Base-by-base conservation (phyloP, 2,888 invertebrate species). In the Plagiodera versicolora region DNA sequence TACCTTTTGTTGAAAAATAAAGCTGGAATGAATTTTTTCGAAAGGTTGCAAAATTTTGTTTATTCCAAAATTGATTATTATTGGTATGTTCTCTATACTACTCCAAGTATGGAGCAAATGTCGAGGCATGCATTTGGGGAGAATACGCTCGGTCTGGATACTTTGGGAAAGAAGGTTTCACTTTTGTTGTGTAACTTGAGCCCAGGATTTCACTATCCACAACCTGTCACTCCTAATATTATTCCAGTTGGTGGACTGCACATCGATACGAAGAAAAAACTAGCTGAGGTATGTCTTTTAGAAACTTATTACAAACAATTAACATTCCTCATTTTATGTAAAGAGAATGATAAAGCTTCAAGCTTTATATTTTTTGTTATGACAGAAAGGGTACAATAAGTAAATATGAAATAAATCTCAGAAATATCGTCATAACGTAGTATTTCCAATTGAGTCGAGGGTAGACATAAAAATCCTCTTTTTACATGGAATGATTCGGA, bases 201-300 rank as follows among this genome's bases (percentile, higher is more conserved):
- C 67, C 70, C 73, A 3, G 58, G 72, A 5, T 61, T 77, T 10
- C 70, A 74, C 66, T 71, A 70, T 58, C 71, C 77, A 1, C 72
- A 72, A 64, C 67, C 74, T 0, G 55, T 77, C 14, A 67, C 77
- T 8, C 77, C 79, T 6, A 77, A 79, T 64, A 73, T 79, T 48
- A 77, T 79, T 35, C 73, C 77, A 20, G 75, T 78, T 24, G 79
- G 77, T 24, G 79, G 79, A 18, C 58, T 79, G 17, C 79, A 80
- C 55, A 70, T 73, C 3, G 67, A 68, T 61, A 60, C 69, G 45
- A 50, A 69, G 0, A 69, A 73, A 65, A 17, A 51, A 16, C 58
- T 79, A 60, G 74, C 77, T 24, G 58, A 72, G 56, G 76, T 76
- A n/a, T n/a, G n/a, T n/a, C n/a, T n/a, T n/a, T n/a, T n/a, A n/a